phyloP scores from a whole-genome alignment of 2,888 invertebrate species.

The Microctonus brassicae region DNA sequence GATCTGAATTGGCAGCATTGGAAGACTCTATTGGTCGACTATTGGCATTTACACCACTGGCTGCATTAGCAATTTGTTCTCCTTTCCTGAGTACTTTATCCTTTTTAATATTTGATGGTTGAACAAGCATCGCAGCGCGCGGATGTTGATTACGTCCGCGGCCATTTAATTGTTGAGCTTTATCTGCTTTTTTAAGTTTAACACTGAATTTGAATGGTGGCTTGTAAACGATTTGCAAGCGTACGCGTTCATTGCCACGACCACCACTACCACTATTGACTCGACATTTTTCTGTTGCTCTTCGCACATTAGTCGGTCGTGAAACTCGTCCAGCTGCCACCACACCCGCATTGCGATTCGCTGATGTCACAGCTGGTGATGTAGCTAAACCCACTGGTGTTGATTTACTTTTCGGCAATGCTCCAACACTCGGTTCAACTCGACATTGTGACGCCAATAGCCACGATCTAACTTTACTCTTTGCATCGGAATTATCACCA shows the following conservation, averaged over 20 bases:
- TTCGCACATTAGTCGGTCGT: slow-evolving; percentile 48
- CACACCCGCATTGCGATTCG: slow-evolving; percentile 76
- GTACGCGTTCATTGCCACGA: slow-evolving; percentile 72
- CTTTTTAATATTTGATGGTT: slow-evolving; percentile 60
- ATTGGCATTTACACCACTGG: slow-evolving; percentile 29
- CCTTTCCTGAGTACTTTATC: slow-evolving; percentile 56
- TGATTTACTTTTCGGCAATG: slow-evolving; percentile 86
- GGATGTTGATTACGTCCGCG: slow-evolving; percentile 63
- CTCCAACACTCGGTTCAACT: slow-evolving; percentile 58
- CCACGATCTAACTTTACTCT: slow-evolving; percentile 90
- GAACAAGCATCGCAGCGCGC: slow-evolving; percentile 71
- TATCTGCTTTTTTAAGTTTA: slow-evolving; percentile 81
- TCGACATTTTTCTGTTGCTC: slow-evolving; percentile 72
- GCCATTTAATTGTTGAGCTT: slow-evolving; percentile 72
- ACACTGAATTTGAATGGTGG: slow-evolving; percentile 90
- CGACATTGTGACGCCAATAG: slow-evolving; percentile 76
- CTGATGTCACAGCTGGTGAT: slow-evolving; percentile 45
- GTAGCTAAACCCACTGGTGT: slow-evolving; percentile 80
- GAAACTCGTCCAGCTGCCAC: slow-evolving; percentile 75
- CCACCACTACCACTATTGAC: slow-evolving; percentile 81
- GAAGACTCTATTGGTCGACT: slow-evolving; percentile 28
- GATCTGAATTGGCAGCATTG: slow-evolving; percentile 71
- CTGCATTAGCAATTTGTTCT: slow-evolving; percentile 32
- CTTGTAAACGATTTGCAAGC: slow-evolving; percentile 88
- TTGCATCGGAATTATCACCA: slow-evolving; percentile 73